Percentiles rank a stretch among this genome's conserved stretches.
Conservation (phyloP, 2,113 vertebrate genomes). For the Leiothrix lutea region DNA sequence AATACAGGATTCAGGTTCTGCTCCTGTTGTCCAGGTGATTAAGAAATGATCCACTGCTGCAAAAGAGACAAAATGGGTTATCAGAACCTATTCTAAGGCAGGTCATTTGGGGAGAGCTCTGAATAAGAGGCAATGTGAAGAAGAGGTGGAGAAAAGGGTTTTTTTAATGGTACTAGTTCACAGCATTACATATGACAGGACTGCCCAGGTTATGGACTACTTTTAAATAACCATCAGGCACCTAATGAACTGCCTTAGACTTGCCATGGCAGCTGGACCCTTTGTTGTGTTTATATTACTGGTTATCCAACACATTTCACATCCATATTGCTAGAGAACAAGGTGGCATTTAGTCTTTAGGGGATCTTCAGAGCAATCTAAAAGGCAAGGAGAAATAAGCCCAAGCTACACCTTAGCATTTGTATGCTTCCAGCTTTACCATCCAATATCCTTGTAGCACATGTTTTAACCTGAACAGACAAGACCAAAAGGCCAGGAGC, state of each 20-base stretch:
- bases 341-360: neutral
- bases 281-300: neutral
- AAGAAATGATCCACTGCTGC: neutral
- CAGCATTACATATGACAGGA: fast-evolving
- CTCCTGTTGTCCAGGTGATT: fast-evolving
- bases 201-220: neutral
- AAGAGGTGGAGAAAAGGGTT: neutral
- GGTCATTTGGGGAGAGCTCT: neutral
- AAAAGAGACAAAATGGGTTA: neutral
- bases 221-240: neutral
- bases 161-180: neutral
- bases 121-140: neutral
- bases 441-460: neutral
- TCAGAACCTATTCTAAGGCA: neutral
- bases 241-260: neutral
- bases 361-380: neutral
- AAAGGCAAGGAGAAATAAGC: neutral
- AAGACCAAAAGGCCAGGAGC: neutral
- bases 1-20: neutral
- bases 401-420: neutral
- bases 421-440: neutral
- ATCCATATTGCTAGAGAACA: neutral
- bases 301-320: neutral
- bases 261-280: neutral
- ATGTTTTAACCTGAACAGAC: neutral